Evolutionary conservation across 2,888 invertebrate genomes (phyloP).

Genomic region (Andrena chrysosceles): DNA sequence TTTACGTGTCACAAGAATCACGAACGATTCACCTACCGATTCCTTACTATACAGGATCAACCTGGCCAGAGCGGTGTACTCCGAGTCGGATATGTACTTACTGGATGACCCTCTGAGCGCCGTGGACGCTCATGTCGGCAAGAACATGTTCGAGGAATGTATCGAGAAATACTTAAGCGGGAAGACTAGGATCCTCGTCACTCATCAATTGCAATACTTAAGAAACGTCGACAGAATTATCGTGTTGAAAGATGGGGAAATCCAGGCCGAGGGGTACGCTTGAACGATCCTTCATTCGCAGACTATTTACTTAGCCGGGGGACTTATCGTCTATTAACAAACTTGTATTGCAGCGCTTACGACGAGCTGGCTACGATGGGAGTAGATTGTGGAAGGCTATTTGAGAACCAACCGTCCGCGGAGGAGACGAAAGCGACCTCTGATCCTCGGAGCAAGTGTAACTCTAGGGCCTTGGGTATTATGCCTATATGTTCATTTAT

Average conservation of each 20-base stretch:
- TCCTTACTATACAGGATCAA: conserved; percentile 87
- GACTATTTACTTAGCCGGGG: background rate
- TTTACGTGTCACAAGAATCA: background rate
- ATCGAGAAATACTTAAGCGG: conserved; percentile 87
- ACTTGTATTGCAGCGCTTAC: conserved; percentile 86
- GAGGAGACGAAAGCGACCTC: conserved; percentile 78
- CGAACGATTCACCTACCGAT: background rate
- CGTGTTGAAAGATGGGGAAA: conserved; percentile 81
- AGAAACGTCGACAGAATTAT: conserved; percentile 82
- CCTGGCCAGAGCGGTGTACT: conserved; percentile 94
- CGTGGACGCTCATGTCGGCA: conserved; percentile 96
- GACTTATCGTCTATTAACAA: no score
- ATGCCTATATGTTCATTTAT: conserved; percentile 79
- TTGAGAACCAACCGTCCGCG: conserved; percentile 85
- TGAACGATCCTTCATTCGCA: background rate
- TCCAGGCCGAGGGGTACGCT: conserved; percentile 79
- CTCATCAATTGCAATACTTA: conserved; percentile 87
- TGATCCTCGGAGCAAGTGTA: conserved; percentile 73
- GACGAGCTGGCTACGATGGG: conserved; percentile 90
- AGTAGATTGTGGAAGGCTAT: conserved; percentile 91
- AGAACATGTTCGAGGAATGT: conserved; percentile 94
- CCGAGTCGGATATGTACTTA: conserved; percentile 94
- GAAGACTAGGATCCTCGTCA: conserved; percentile 87
- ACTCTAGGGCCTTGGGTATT: conserved; percentile 81
- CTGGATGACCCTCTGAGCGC: conserved; percentile 97